Conservation (phyloP, 2,888 invertebrate species). For the Acleris sparsana region DNA sequence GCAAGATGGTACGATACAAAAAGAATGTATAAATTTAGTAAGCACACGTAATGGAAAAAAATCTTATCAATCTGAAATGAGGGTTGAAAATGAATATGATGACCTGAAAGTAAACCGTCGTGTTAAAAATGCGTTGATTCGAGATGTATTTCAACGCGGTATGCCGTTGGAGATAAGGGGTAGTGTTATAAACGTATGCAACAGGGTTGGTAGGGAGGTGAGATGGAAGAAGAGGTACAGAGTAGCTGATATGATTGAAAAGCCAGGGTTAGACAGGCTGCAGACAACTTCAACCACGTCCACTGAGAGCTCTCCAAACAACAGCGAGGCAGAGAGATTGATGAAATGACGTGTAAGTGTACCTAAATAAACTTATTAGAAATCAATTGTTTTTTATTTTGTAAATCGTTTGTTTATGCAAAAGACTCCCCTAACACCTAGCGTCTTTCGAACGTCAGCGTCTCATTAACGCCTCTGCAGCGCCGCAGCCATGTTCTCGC, state of each 20-base stretch:
- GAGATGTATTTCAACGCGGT: slow-evolving; percentile 10
- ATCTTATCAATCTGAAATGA: no score
- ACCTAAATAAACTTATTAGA: not conserved
- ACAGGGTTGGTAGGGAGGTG: slow-evolving; percentile 24
- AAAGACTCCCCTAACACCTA: no score
- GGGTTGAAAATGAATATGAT: not conserved
- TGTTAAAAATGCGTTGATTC: slow-evolving; percentile 17
- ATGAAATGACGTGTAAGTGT: slow-evolving; percentile 4
- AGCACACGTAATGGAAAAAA: not conserved
- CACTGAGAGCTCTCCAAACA: slow-evolving; percentile 5
- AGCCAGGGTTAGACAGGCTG: not conserved
- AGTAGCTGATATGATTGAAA: not conserved
- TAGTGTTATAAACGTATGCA: slow-evolving; percentile 23
- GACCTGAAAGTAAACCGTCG: not conserved
- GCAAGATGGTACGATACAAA: not conserved
- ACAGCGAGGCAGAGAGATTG: slow-evolving; percentile 15
- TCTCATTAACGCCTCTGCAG: no score
- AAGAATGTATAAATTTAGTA: not conserved
- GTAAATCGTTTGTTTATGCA: no score
- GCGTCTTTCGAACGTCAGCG: no score
- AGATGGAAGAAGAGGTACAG: slow-evolving; percentile 32
- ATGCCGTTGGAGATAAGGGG: slow-evolving; percentile 27
- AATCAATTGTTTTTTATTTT: not conserved
- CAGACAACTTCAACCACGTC: not conserved
- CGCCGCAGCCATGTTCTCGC: no score